Percentiles rank a stretch among this genome's conserved stretches.
These are phyloP conservation scores for Caenorhabditis becei DNA, from an alignment of 2,888 invertebrate genomes.

Conservation along the genomic window DNA sequence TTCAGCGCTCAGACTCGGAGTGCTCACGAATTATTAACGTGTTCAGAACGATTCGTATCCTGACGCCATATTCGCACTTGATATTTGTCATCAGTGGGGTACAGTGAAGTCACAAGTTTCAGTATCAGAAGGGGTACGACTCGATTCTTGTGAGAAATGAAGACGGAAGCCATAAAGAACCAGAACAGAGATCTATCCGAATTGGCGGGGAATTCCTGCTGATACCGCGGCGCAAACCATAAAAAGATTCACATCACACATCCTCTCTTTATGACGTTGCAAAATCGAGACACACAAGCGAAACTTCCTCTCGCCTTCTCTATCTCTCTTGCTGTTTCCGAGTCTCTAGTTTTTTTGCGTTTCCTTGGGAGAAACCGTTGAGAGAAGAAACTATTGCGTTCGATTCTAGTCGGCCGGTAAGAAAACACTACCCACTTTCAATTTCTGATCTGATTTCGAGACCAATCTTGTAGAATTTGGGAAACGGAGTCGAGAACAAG, in stretches of 20 bases:
- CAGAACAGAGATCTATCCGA: conserved; percentile 17
- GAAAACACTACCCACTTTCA: not conserved
- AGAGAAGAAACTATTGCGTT: not conserved
- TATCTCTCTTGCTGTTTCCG: not conserved
- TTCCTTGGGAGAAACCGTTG: not conserved
- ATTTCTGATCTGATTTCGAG: not conserved
- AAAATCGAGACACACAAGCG: conserved; percentile 41
- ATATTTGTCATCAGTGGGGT: not conserved
- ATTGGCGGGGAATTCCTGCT: conserved; percentile 2
- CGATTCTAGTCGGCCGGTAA: no score
- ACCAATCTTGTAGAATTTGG: not conserved
- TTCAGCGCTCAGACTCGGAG: not conserved
- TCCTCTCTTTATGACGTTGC: conserved; percentile 36
- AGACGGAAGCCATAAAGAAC: conserved; percentile 11
- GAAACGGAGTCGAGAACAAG: not conserved
- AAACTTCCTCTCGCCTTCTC: conserved; percentile 7
- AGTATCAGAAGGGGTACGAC: not conserved
- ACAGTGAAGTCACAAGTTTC: not conserved
- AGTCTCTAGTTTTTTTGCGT: not conserved
- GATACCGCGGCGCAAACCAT: not conserved
- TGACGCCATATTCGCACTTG: no score
- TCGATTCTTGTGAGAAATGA: not conserved
- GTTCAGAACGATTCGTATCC: not conserved
- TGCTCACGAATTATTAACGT: no score
- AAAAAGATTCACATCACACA: conserved; percentile 14